Evolutionary conservation across 1,140 invertebrate species (phyloP).

Genomic region (Lineus longissimus): DNA sequence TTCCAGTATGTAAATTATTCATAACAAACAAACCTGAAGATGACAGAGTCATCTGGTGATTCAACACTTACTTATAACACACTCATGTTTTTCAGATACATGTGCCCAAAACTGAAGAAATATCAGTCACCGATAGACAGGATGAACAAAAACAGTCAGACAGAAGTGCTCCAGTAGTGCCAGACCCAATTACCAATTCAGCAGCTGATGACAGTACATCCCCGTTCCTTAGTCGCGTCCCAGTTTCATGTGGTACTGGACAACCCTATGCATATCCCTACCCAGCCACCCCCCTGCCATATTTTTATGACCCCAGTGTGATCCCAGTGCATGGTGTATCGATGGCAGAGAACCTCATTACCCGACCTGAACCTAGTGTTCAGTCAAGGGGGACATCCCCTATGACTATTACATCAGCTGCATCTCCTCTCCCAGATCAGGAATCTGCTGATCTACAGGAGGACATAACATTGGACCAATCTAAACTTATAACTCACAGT

Average conservation of each 20-base stretch:
- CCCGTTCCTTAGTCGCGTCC: too few relatives aligned
- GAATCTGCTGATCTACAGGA: slow-evolving; percentile 4
- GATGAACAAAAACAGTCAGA: too few relatives aligned
- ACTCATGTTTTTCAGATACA: too few relatives aligned
- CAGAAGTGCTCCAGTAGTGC: too few relatives aligned
- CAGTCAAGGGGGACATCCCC: slow-evolving; percentile 45
- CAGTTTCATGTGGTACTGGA: neutral
- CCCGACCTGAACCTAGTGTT: slow-evolving; percentile 29
- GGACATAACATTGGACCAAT: slow-evolving; percentile 11
- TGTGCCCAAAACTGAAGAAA: too few relatives aligned
- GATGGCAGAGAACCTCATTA: neutral
- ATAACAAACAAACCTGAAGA: too few relatives aligned
- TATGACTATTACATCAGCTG: slow-evolving; percentile 25
- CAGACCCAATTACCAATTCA: too few relatives aligned
- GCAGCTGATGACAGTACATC: too few relatives aligned
- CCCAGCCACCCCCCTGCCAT: slow-evolving; percentile 13
- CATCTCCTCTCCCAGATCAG: neutral
- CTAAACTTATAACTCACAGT: neutral
- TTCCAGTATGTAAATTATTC: too few relatives aligned
- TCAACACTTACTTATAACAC: too few relatives aligned
- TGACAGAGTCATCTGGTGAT: neutral
- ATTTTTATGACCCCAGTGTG: slow-evolving; percentile 23
- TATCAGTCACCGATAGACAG: too few relatives aligned
- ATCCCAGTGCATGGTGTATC: slow-evolving; percentile 8
- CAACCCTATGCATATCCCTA: slow-evolving; percentile 15